Evolutionary conservation across 2,113 vertebrate genomes (phyloP).

Genomic region (Pardalotus punctatus): DNA sequence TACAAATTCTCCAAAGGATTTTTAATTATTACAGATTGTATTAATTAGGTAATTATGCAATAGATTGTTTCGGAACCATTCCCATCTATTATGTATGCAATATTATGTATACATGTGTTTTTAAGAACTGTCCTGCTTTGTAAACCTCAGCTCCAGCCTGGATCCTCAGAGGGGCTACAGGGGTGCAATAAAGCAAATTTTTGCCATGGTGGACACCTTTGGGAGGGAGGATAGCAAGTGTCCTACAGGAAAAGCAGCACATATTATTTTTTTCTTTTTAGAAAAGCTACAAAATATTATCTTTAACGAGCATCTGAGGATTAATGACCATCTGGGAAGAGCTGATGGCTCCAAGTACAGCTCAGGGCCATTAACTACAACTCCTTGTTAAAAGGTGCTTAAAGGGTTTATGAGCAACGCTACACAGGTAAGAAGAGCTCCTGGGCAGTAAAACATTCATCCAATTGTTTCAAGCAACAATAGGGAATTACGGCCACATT

Average conservation of each 20-base stretch:
- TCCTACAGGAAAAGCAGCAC: not conserved
- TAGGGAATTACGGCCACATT: not conserved
- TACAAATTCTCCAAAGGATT: conserved; percentile 65
- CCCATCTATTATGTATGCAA: conserved; percentile 51
- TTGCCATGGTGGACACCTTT: not conserved
- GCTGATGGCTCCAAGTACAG: not conserved
- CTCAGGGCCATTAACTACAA: not conserved
- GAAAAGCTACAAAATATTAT: not conserved
- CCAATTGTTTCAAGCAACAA: not conserved
- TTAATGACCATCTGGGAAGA: not conserved
- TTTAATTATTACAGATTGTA: conserved; percentile 73
- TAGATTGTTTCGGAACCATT: conserved; percentile 58
- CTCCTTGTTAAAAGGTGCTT: not conserved
- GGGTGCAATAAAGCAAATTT: not conserved
- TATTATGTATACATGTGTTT: not conserved
- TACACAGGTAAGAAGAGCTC: not conserved
- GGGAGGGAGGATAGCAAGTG: not conserved
- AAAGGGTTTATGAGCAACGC: not conserved
- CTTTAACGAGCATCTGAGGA: not conserved
- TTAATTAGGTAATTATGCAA: conserved; percentile 70
- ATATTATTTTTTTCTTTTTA: not conserved
- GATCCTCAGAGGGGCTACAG: not conserved
- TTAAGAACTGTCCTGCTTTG: not conserved
- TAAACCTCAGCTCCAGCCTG: not conserved
- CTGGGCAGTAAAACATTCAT: not conserved